These are phyloP conservation scores for Neoitamus cyanurus DNA, from an alignment of 2,888 invertebrate genomes.

Conservation along the genomic window DNA sequence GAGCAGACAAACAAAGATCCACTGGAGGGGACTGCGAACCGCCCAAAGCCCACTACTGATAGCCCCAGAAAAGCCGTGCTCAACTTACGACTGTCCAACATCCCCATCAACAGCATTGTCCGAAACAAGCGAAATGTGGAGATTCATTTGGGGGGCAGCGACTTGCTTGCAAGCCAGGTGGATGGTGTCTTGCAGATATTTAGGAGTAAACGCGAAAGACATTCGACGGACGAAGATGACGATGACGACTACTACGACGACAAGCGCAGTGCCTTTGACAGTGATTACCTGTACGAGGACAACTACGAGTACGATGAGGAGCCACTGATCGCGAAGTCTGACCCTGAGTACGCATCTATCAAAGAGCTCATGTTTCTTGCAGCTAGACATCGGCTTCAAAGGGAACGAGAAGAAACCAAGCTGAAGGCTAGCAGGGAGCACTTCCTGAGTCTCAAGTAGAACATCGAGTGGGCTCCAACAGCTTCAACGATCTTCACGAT, in stretches of 20 bases:
- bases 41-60: background rate
- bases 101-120: slow-evolving; percentile 1
- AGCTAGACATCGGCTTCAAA: background rate
- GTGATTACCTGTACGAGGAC: slow-evolving; percentile 16
- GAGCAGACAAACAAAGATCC: background rate
- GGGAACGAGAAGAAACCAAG: slow-evolving; percentile 20
- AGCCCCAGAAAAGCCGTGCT: background rate
- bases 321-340: background rate
- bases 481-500: background rate
- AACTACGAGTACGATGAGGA: background rate
- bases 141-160: background rate
- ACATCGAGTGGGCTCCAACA: background rate
- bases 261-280: background rate
- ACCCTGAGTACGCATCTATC: slow-evolving; percentile 19
- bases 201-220: background rate
- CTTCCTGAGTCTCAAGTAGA: background rate
- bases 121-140: slow-evolving; percentile 22
- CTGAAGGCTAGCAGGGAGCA: background rate
- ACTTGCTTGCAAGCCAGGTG: background rate
- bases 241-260: background rate
- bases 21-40: background rate
- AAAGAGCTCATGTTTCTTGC: slow-evolving; percentile 37
- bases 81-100: slow-evolving; percentile 19
- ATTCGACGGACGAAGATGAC: background rate
- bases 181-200: slow-evolving; percentile 11